Evolutionary conservation across 1,140 invertebrate genomes (phyloP).

Genomic region (Liolophura sinensis): DNA sequence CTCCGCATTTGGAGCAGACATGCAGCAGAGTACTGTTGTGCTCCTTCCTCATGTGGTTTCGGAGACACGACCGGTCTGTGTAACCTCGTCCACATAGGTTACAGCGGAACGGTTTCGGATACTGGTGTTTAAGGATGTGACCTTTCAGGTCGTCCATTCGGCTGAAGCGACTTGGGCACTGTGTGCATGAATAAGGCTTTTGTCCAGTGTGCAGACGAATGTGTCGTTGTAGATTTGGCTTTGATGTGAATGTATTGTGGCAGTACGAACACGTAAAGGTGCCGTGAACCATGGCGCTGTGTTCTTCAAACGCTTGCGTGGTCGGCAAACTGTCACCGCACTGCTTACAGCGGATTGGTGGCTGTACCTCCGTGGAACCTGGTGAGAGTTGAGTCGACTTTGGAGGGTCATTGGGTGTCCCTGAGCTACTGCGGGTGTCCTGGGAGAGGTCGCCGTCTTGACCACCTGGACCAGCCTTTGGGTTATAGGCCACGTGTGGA

Average conservation of each 20-base stretch:
- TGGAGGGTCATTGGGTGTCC: too few species aligned
- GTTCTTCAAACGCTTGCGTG: constrained; percentile 29
- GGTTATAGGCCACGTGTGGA: too few species aligned
- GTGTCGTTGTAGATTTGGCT: constrained; percentile 80
- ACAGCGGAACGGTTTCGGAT: constrained; percentile 41
- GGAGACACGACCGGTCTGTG: constrained; percentile 37
- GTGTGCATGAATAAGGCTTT: constrained; percentile 51
- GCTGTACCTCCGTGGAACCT: too few species aligned
- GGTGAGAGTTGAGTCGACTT: too few species aligned
- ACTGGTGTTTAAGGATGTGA: constrained; percentile 65
- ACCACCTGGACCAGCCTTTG: too few species aligned
- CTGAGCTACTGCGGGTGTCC: too few species aligned
- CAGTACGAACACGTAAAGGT: constrained; percentile 40
- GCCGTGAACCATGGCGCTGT: constrained; percentile 34
- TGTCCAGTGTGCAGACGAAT: constrained; percentile 66
- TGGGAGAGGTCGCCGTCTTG: too few species aligned
- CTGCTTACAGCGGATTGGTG: constrained; percentile 27
- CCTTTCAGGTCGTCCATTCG: constrained; percentile 68
- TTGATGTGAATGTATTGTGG: constrained; percentile 39
- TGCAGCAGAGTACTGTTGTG: constrained; percentile 34
- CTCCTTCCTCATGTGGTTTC: constrained; percentile 42
- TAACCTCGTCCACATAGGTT: constrained; percentile 40
- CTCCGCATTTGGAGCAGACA: constrained; percentile 42
- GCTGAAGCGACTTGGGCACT: constrained; percentile 76
- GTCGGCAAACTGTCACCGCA: constrained; percentile 27